Percentiles rank a stretch among this genome's conserved stretches.
Evolutionary conservation across 2,797 vertebrate genomes (phyloP).

Genomic region (Champsocephalus esox): DNA sequence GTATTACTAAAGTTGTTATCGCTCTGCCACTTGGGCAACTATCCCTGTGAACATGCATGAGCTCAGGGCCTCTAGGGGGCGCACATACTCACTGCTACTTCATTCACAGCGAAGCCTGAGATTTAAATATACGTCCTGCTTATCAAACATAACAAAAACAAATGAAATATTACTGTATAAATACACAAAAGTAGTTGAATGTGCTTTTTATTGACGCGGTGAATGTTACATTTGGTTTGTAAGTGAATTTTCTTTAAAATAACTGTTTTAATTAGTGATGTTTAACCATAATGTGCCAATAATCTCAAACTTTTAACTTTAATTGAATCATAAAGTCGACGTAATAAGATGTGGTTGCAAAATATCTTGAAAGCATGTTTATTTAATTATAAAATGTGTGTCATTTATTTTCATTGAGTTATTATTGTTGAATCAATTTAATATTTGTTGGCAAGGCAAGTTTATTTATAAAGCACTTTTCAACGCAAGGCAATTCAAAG

Average conservation of each 20-base stretch:
- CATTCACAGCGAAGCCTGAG: background rate
- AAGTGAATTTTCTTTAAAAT: background rate
- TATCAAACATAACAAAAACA: background rate
- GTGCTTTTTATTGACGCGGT: background rate
- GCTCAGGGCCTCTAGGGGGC: background rate
- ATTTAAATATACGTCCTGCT: background rate
- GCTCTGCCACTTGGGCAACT: background rate
- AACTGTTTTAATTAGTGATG: too few relatives aligned
- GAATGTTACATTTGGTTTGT: background rate
- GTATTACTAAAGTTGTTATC: slow-evolving; percentile 5
- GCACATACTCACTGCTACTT: background rate
- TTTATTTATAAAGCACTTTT: too few relatives aligned
- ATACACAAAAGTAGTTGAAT: background rate
- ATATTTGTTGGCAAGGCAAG: background rate
- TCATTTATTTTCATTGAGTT: background rate
- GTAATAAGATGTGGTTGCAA: background rate
- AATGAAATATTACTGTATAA: background rate
- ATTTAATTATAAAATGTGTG: background rate
- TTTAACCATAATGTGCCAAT: background rate
- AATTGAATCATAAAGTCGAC: background rate
- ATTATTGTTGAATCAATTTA: background rate
- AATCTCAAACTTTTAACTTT: background rate
- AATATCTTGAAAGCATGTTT: background rate
- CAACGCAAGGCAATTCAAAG: too few relatives aligned
- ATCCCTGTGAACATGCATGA: background rate